Conservation (phyloP, 2,797 vertebrate species). For the Acestrorhynchus altus region DNA sequence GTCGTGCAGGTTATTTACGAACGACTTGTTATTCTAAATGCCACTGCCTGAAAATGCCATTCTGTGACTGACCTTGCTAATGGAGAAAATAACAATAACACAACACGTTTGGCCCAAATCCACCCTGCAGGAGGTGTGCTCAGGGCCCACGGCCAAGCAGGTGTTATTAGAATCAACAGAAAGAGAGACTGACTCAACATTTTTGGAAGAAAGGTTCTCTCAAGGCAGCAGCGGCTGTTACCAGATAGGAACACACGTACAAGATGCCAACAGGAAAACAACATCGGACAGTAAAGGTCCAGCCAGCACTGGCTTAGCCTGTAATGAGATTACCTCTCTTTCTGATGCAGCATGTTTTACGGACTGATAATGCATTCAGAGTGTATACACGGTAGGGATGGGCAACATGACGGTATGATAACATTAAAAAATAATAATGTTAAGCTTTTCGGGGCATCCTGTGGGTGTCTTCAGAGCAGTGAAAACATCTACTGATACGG, state of each 20-base stretch:
- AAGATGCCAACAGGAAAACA: not conserved
- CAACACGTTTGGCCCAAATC: not conserved
- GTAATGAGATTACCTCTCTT: not conserved
- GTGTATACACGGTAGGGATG: not conserved
- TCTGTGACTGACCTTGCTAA: constrained; percentile 12
- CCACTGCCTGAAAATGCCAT: constrained; percentile 35
- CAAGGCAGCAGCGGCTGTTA: not conserved
- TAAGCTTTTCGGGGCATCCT: too few relatives aligned
- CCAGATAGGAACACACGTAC: not conserved
- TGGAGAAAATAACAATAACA: constrained; percentile 12
- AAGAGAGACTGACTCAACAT: not conserved
- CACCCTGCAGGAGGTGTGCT: not conserved
- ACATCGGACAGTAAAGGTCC: not conserved
- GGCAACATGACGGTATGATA: not conserved
- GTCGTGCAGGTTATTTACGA: constrained; percentile 43
- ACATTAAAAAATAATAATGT: too few relatives aligned
- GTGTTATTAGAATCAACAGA: not conserved
- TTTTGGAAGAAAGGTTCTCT: not conserved
- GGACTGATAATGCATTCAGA: not conserved
- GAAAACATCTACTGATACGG: too few relatives aligned
- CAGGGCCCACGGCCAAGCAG: not conserved
- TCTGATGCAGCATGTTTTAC: not conserved
- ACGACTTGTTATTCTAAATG: constrained; percentile 41
- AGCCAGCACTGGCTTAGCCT: not conserved
- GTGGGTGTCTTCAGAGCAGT: too few relatives aligned